Base-by-base conservation (phyloP, 1,140 invertebrate genomes). In the Bombus fervidus region DNA sequence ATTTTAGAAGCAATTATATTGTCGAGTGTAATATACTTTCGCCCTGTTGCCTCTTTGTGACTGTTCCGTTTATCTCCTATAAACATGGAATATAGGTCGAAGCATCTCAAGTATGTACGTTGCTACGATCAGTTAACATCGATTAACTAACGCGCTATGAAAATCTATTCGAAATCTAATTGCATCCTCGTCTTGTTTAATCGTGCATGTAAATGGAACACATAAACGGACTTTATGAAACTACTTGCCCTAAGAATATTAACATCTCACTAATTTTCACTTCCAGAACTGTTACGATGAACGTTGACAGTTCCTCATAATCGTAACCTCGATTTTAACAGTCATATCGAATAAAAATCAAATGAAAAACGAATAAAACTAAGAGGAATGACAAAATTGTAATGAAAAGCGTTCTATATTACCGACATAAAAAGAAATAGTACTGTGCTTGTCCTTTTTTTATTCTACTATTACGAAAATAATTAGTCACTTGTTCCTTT, bases 121-220 rank as follows among this genome's bases (percentile, higher is more conserved):
- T 90, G 79, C 73, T 80, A 76, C 75, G 76, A 62, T 76, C 72
- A 37, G 82, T 92, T 92, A 91, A 91, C 86, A 86, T 86, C 91
- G 85, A 88, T 93, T 91, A 92, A 93, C 86, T 91, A 78, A 75
- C 31, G 37, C 34, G 34, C 34, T 85, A 87, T 86, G 76, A 79
- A 87, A 82, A 89, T 87, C 82, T 86, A 91, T 91, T 88, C 86
- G 76, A 41, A 77, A 66, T 57, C 78, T 74, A 85, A 62, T 71
- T 57, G 22, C n/a, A 43, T 39, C 34, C 47, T 1, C 75, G 66
- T 62, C 37, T 28, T 76, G 12, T 34, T 18, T 34, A 57, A 64
- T 80, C 34, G 37, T 34, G 18, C 28, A 5, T 53, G 18, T 18
- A 62, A 76, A 76, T 31, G 9, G 53, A 28, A 39, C 15, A 34